Percentiles rank a stretch among this genome's conserved stretches.
These are phyloP conservation scores for Eupelmus urozonus DNA, from an alignment of 2,888 invertebrate genomes.

Conservation along the genomic window DNA sequence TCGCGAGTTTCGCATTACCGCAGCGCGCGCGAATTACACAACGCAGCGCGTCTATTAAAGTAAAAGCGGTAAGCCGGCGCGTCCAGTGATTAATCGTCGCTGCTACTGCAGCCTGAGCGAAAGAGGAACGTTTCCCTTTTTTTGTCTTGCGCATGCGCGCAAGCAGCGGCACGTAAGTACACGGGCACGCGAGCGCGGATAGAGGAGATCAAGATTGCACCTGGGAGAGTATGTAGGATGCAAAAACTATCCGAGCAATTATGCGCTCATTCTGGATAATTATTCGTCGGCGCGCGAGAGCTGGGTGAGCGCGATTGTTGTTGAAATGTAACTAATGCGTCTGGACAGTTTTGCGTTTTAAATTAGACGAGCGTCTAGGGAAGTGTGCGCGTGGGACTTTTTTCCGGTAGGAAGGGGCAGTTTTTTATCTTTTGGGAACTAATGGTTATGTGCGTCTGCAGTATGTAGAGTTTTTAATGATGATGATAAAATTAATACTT, in stretches of 20 bases:
- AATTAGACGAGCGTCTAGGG: background rate
- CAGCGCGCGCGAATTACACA: slow-evolving; percentile 42
- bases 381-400: no score
- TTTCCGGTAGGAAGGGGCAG: no score
- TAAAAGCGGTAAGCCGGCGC: slow-evolving; percentile 42
- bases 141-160: background rate
- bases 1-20: slow-evolving; percentile 3
- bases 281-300: no score
- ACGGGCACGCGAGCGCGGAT: background rate
- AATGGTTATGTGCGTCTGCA: no score
- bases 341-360: slow-evolving; percentile 4
- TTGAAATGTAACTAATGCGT: slow-evolving; percentile 5
- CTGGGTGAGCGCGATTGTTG: slow-evolving; percentile 34
- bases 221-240: background rate
- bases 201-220: slow-evolving; percentile 32
- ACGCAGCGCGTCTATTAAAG: slow-evolving; percentile 47
- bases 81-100: slow-evolving; percentile 51
- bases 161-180: background rate
- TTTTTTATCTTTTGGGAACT: no score
- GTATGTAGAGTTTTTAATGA: no score
- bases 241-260: slow-evolving; percentile 47
- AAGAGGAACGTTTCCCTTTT: slow-evolving; percentile 48
- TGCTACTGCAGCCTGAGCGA: no score
- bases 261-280: slow-evolving; percentile 41
- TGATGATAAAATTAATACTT: no score